These are phyloP conservation scores for Ivindomyrus marchei DNA, from an alignment of 2,113 vertebrate genomes.

Conservation along the genomic window DNA sequence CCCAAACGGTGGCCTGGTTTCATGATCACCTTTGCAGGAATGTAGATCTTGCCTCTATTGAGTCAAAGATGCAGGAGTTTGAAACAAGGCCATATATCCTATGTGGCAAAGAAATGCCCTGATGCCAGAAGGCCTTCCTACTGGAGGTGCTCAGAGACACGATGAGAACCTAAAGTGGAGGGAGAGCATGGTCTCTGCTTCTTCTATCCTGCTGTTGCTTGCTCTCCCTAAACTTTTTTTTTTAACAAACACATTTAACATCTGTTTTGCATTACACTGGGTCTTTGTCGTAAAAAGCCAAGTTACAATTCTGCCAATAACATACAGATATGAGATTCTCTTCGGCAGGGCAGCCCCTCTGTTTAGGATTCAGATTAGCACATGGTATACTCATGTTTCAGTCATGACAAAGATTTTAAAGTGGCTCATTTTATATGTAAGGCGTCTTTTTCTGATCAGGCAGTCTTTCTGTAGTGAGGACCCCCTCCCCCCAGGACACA, in stretches of 20 bases:
- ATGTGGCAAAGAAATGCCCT: background rate
- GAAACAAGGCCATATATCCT: background rate
- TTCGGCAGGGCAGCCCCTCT: background rate
- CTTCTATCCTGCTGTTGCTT: background rate
- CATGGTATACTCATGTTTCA: background rate
- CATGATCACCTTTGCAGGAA: background rate
- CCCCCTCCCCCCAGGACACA: background rate
- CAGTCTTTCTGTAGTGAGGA: background rate
- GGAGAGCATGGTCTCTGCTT: background rate
- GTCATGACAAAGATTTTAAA: background rate
- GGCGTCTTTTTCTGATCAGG: background rate
- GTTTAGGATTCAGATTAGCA: background rate
- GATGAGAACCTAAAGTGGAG: background rate
- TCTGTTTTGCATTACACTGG: slow-evolving; percentile 18
- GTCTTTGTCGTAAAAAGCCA: slow-evolving; percentile 1
- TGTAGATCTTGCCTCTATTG: background rate
- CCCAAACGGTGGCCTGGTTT: background rate
- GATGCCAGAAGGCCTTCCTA: background rate
- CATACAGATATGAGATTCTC: background rate
- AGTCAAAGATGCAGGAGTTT: background rate
- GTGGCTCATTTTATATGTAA: background rate
- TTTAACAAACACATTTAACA: background rate
- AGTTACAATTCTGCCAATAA: background rate
- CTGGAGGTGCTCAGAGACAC: background rate
- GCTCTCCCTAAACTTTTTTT: background rate